Conservation (phyloP, 2,797 vertebrate species). For the Bryconaethiops microstoma region DNA sequence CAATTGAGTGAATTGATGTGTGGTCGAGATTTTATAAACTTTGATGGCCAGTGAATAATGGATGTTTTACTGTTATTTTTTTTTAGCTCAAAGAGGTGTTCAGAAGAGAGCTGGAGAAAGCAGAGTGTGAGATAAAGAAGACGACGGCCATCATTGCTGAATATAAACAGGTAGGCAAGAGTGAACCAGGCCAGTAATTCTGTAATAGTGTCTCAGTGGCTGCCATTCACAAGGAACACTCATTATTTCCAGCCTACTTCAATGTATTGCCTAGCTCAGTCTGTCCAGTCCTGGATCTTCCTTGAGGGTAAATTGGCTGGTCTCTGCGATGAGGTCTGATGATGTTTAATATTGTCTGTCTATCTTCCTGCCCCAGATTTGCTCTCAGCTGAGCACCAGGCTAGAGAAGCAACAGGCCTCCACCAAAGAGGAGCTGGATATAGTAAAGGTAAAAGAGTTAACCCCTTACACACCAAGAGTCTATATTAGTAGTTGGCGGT, state of each 20-base stretch:
- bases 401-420: conserved; percentile 94
- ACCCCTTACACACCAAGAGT: neutral
- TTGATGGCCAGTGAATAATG: neutral
- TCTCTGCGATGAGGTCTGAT: conserved; percentile 1
- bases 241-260: too few species aligned
- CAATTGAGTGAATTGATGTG: neutral
- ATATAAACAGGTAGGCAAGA: conserved; percentile 90
- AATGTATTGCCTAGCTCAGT: neutral
- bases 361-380: conserved; percentile 82
- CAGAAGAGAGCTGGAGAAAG: conserved; percentile 96
- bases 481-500: too few species aligned
- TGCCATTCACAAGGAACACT: neutral
- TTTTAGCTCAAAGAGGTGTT: conserved; percentile 94
- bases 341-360: neutral
- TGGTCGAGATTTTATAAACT: neutral
- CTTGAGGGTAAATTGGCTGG: neutral
- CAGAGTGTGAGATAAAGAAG: conserved; percentile 97
- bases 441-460: conserved; percentile 84
- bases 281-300: neutral
- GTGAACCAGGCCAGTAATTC: neutral
- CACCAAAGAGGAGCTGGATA: conserved; percentile 94
- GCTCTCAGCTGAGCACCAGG: conserved; percentile 94
- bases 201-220: neutral
- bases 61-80: neutral
- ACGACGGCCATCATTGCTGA: conserved; percentile 96